A percentile compares a stretch with the other conserved stretches of the same genome.
Evolutionary conservation across 2,888 invertebrate genomes (phyloP).

Genomic region (Acrobasis repandana): DNA sequence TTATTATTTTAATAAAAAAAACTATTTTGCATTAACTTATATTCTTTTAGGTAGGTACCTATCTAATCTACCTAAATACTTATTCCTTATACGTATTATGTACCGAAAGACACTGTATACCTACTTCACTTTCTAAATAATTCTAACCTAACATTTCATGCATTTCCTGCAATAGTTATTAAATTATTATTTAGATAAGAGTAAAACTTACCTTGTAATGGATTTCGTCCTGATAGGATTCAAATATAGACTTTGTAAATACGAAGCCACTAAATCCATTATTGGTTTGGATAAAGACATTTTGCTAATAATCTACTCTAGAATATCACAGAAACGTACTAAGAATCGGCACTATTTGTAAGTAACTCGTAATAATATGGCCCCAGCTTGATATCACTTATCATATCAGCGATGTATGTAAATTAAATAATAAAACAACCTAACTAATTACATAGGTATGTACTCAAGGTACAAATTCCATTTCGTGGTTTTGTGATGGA

Average conservation of each 20-base stretch:
- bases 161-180: neutral
- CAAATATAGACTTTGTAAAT: constrained; percentile 89
- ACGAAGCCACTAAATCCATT: constrained; percentile 86
- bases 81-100: too few species aligned
- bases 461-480: constrained; percentile 10
- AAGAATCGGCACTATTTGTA: neutral
- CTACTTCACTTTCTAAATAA: constrained; percentile 11
- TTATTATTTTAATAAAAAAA: too few species aligned
- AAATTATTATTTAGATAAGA: neutral
- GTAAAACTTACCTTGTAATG: constrained; percentile 86
- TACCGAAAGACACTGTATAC: too few species aligned
- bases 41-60: too few species aligned
- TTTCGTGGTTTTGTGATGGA: constrained; percentile 9
- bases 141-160: constrained; percentile 19
- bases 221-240: constrained; percentile 91
- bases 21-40: too few species aligned
- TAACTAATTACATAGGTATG: too few species aligned
- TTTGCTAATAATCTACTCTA: constrained; percentile 37
- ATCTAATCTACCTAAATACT: too few species aligned
- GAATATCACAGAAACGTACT: constrained; percentile 3
- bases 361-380: constrained; percentile 9
- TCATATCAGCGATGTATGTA: constrained; percentile 25
- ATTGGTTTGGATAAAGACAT: constrained; percentile 89
- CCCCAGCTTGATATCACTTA: constrained; percentile 21
- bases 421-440: neutral